These are phyloP conservation scores for Dasysyrphus tricinctus DNA, from an alignment of 2,888 invertebrate genomes.

Conservation along the genomic window DNA sequence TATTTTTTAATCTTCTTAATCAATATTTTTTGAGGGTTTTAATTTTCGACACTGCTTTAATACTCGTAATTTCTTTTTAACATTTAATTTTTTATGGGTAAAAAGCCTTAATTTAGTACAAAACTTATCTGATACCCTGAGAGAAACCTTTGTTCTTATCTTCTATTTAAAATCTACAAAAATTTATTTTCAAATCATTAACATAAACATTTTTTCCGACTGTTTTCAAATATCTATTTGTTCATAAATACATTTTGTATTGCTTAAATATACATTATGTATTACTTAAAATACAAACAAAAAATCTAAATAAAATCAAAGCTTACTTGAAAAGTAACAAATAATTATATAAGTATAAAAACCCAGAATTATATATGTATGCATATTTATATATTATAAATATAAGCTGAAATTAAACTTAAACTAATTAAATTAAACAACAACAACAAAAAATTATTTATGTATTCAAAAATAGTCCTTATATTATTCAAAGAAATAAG, in stretches of 20 bases:
- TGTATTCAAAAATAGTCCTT: constrained; percentile 36
- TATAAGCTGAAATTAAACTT: constrained; percentile 38
- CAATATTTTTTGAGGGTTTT: not conserved
- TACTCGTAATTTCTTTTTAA: not conserved
- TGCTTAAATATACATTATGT: constrained; percentile 5
- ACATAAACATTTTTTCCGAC: constrained; percentile 17
- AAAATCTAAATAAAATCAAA: constrained; percentile 53
- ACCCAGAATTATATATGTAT: constrained; percentile 58
- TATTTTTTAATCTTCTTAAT: not conserved
- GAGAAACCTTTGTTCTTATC: not conserved
- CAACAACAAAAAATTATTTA: constrained; percentile 10
- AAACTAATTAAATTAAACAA: constrained; percentile 10
- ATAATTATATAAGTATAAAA: constrained; percentile 55
- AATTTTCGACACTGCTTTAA: too few relatives aligned
- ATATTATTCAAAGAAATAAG: constrained; percentile 38
- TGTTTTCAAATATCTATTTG: constrained; percentile 48
- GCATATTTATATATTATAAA: constrained; percentile 48
- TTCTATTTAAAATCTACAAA: not conserved
- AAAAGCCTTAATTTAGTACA: constrained; percentile 26
- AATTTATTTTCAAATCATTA: not conserved
- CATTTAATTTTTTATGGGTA: not conserved
- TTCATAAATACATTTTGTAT: constrained; percentile 9
- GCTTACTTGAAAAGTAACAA: constrained; percentile 71
- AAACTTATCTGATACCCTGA: not conserved
- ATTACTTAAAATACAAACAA: constrained; percentile 20